Base-by-base conservation (phyloP, 2,113 vertebrate genomes). In the Actenoides lindsayi region DNA sequence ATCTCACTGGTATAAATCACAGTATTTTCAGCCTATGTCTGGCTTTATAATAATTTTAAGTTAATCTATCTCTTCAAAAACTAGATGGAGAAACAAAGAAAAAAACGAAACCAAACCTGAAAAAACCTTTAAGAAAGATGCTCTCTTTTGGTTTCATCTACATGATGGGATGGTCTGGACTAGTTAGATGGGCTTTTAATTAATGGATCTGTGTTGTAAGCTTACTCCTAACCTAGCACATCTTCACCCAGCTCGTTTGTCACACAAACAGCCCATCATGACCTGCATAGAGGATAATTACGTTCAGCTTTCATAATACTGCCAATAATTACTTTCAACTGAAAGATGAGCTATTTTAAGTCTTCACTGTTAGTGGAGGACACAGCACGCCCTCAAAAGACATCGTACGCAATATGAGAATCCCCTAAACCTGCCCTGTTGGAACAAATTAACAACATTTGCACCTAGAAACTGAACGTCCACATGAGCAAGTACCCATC, bases 391-490 rank as follows among this genome's bases (percentile, higher is more conserved):
- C 42, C 73, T 75, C 62, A 42, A 42, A 74, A 69, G 50, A 33
- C 27, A 16, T 8, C 2, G 0, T 11, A 21, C 2, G 3, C 14
- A 4, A 10, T 18, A 33, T 54, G 19, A 53, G 25, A 41, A 63
- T 41, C n/a, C 5, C 30, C 30, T 44, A 42, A 69, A 33, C 54
- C 54, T 16, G 6, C 5, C 15, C 13, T 7, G 11, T 78, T 30
- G 28, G 50, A 78, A 27, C 15, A 48, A 82, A 33, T 1, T 1
- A 65, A 35, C 9, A 4, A 4, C 2, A 9, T 7, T 59, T 80
- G 16, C 1, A 5, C 24, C 20, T 10, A 37, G 50, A 59, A 84
- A 62, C 20, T 17, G 7, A 21, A 69, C 1, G 15, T 20, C 46
- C 12, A 13, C 11, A 6, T 0, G 5, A 42, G 25, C 31, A 37